These are phyloP conservation scores for Cirrhinus mrigala DNA, from an alignment of 2,797 vertebrate species.

Conservation along the genomic window DNA sequence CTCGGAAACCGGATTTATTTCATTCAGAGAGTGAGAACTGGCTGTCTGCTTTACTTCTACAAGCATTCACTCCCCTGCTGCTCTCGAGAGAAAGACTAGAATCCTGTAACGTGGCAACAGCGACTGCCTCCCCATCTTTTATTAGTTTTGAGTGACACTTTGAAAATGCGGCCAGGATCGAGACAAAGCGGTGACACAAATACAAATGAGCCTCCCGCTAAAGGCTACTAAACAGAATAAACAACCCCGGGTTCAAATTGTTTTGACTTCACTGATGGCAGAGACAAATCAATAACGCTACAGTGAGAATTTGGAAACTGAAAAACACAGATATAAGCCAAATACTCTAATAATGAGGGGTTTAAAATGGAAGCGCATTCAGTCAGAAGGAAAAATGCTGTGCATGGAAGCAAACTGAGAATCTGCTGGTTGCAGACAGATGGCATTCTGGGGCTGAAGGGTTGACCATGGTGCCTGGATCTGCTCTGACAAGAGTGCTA, in stretches of 20 bases:
- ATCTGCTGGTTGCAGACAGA: slow-evolving; percentile 30
- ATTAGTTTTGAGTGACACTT: slow-evolving; percentile 61
- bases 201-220: slow-evolving; percentile 65
- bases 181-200: slow-evolving; percentile 66
- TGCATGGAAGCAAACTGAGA: slow-evolving; percentile 24
- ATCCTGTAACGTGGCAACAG: slow-evolving; percentile 59
- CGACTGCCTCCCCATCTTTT: slow-evolving; percentile 48
- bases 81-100: slow-evolving; percentile 56
- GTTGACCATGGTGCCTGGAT: slow-evolving; percentile 17
- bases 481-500: slow-evolving; percentile 31
- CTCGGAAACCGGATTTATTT: slow-evolving; percentile 64
- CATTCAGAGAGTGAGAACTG: slow-evolving; percentile 58
- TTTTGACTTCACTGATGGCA: slow-evolving; percentile 45
- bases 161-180: slow-evolving; percentile 42
- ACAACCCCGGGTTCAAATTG: slow-evolving; percentile 44
- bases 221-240: slow-evolving; percentile 52
- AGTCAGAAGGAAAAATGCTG: slow-evolving; percentile 40
- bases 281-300: slow-evolving; percentile 48
- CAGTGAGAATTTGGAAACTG: slow-evolving; percentile 26
- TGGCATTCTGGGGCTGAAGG: slow-evolving; percentile 29
- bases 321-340: slow-evolving; percentile 39
- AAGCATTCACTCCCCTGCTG: slow-evolving; percentile 58
- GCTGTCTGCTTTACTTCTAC: slow-evolving; percentile 51
- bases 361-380: slow-evolving; percentile 42
- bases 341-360: slow-evolving; percentile 40